Base-by-base conservation (phyloP, 92 coral and sea anemone species). In the Metridium senile region DNA sequence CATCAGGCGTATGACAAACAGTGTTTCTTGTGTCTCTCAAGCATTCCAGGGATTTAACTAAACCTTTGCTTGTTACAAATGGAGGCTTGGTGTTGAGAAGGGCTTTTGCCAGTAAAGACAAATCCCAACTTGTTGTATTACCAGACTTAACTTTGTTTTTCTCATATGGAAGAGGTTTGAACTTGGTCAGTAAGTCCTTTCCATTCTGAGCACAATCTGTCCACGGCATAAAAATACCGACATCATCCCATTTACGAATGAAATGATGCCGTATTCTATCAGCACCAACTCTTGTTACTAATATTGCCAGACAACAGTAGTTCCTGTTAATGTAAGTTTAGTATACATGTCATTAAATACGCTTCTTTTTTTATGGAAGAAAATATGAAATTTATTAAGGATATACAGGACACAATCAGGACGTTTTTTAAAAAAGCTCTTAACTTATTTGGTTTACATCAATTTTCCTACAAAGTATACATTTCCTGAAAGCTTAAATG, bases 61-160 rank as follows among this genome's bases (percentile, higher is more conserved):
- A 26, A 43, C 31, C 9, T 33, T 54, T 47, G 25, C 25, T 28
- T 1, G 25, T 1, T 33, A 26, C 62, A 9, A 23, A 47, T 29
- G 58, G 67, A 10, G 67, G 67, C 13, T 25, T 25, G 31, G 67
- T 9, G 19, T n/a, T 23, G 8, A 28, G 27, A 23, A 70, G 74
- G 23, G 54, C 47, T 0, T 70, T 70, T 33, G 23, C 35, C 22
- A 47, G 17, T 20, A 70, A 56, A 1, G 39, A 46, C 35, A 70
- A 25, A 43, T 70, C 61, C 74, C 74, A 70, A 1, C n/a, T 22
- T 70, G 25, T 4, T 70, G 74, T 70, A 33, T 70, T 33, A 25
- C 74, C 61, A 47, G 32, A 70, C 0, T 16, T 25, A 9, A 70
- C 74, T 47, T 47, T 70, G 59, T 21, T 21, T 23, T 47, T 70